Conservation (phyloP, 2,113 vertebrate genomes). For the Phrynosoma platyrhinos region DNA sequence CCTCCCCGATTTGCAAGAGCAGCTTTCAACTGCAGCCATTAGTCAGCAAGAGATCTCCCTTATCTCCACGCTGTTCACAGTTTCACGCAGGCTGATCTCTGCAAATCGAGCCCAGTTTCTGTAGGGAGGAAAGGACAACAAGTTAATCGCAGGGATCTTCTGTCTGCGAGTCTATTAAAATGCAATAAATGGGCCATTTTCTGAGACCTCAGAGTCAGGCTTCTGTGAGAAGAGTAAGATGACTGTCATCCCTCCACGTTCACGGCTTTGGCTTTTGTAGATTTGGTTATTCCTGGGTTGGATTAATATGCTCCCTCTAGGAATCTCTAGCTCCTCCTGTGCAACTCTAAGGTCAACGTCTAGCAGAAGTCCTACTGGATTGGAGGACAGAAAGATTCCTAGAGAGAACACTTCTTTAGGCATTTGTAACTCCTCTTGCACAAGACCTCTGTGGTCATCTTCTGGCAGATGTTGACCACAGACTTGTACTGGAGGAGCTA, state of each 20-base stretch:
- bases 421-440: too few relatives aligned
- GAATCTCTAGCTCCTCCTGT: too few relatives aligned
- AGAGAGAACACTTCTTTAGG: too few relatives aligned
- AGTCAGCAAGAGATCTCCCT: neutral
- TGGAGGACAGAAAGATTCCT: too few relatives aligned
- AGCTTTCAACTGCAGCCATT: neutral
- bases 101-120: conserved; percentile 4
- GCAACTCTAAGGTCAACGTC: too few relatives aligned
- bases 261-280: too few relatives aligned
- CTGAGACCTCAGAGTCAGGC: neutral
- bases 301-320: too few relatives aligned
- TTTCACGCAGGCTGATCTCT: neutral
- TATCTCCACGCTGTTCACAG: neutral
- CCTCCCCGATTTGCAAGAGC: conserved; percentile 5
- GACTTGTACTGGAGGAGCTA: too few relatives aligned
- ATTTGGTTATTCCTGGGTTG: too few relatives aligned
- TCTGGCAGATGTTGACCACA: too few relatives aligned
- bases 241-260: neutral
- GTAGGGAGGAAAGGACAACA: neutral
- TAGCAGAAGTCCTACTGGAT: too few relatives aligned
- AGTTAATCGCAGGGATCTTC: neutral
- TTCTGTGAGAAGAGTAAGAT: neutral
- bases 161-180: neutral
- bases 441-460: too few relatives aligned
- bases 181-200: neutral